phyloP scores from a whole-genome alignment of 2,113 vertebrate species.

The Dasyurus viverrinus region DNA sequence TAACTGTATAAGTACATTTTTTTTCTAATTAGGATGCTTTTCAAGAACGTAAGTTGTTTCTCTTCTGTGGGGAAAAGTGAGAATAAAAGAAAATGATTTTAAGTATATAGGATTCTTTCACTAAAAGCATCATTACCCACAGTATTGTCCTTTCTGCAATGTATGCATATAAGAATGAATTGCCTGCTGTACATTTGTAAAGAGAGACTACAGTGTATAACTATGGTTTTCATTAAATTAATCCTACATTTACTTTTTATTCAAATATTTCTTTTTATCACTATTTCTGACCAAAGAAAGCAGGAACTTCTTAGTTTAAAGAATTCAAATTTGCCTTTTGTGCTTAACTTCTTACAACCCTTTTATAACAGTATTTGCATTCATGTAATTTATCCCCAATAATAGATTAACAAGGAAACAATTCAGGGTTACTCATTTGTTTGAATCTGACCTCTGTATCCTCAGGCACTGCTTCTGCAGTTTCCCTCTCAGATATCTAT shows the following conservation, averaged over 20 bases:
- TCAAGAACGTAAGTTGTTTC: slow-evolving; percentile 63
- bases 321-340: background rate
- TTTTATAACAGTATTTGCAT: slow-evolving; percentile 31
- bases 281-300: background rate
- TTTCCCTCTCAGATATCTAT: background rate
- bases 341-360: background rate
- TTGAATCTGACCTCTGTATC: slow-evolving; percentile 17
- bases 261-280: slow-evolving; percentile 53
- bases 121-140: slow-evolving; percentile 70
- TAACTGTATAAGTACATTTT: slow-evolving; percentile 20
- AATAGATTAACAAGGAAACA: slow-evolving; percentile 36
- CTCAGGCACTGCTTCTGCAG: background rate
- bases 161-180: slow-evolving; percentile 44
- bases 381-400: slow-evolving; percentile 19
- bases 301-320: background rate
- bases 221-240: slow-evolving; percentile 57
- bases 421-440: slow-evolving; percentile 24
- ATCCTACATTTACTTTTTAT: slow-evolving; percentile 37
- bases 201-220: slow-evolving; percentile 34
- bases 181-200: slow-evolving; percentile 33
- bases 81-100: slow-evolving; percentile 61
- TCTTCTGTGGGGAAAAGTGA: slow-evolving; percentile 59
- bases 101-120: slow-evolving; percentile 58
- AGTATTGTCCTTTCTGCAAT: slow-evolving; percentile 33
- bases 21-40: slow-evolving; percentile 63